These are phyloP conservation scores for Nycticorax nycticorax DNA, from an alignment of 2,113 vertebrate species.

Conservation along the genomic window DNA sequence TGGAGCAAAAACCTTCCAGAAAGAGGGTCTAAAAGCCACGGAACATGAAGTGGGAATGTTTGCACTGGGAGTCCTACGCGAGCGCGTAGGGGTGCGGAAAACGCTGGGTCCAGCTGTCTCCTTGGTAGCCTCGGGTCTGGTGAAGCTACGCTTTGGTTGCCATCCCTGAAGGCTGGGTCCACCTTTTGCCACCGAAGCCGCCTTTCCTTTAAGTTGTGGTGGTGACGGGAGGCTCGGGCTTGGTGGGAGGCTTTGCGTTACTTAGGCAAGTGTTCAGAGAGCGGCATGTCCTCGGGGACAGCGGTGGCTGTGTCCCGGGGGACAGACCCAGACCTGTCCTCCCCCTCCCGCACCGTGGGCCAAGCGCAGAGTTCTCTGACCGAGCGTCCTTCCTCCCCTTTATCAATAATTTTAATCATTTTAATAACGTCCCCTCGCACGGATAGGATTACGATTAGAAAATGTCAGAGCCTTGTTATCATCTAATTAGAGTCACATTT, in stretches of 20 bases:
- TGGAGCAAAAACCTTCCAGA: not conserved
- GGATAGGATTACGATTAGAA: constrained; percentile 73
- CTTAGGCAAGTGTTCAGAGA: not conserved
- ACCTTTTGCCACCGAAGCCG: not conserved
- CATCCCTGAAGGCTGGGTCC: not conserved
- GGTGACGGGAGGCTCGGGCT: not conserved
- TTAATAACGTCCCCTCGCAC: constrained; percentile 45
- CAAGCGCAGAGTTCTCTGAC: not conserved
- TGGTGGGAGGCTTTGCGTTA: not conserved
- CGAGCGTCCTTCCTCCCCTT: not conserved
- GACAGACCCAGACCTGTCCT: not conserved
- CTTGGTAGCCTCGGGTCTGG: not conserved
- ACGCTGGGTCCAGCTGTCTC: not conserved
- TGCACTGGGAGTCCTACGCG: not conserved
- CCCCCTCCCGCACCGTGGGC: not conserved
- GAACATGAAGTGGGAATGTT: not conserved
- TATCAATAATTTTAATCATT: constrained; percentile 60
- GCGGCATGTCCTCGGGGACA: not conserved
- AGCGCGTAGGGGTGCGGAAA: not conserved
- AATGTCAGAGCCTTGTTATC: constrained; percentile 76
- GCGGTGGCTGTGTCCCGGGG: not conserved
- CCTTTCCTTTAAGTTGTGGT: not conserved
- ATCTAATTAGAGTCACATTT: constrained; percentile 75
- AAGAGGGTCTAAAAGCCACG: not conserved
- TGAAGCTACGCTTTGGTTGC: not conserved